phyloP scores from a whole-genome alignment of 2,888 invertebrate genomes.

The Drosophila incognita region DNA sequence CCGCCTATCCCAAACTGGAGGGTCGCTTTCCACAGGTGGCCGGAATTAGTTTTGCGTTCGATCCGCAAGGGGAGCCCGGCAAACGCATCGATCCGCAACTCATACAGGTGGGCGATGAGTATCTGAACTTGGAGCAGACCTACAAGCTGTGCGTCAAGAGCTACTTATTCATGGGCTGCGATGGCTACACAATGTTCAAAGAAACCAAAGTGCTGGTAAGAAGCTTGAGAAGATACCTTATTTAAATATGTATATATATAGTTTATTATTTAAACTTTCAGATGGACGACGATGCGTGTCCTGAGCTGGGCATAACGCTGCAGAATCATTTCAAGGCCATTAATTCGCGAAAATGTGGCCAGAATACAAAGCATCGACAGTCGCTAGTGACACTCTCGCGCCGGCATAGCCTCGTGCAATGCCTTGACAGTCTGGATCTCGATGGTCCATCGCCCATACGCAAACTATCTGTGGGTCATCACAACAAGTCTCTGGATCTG shows the following conservation, averaged over 20 bases:
- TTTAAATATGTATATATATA: neutral
- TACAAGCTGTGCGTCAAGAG: constrained; percentile 93
- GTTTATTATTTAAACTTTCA: constrained; percentile 74
- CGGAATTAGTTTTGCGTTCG: constrained; percentile 91
- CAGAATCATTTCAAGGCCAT: constrained; percentile 96
- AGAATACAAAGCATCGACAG: constrained; percentile 93
- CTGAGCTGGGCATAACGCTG: constrained; percentile 92
- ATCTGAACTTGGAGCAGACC: constrained; percentile 89
- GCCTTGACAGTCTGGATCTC: constrained; percentile 89
- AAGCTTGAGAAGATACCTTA: neutral
- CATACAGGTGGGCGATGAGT: constrained; percentile 94
- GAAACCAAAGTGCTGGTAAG: constrained; percentile 90
- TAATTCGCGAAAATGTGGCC: constrained; percentile 88
- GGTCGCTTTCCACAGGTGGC: constrained; percentile 95
- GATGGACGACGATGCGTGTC: constrained; percentile 94
- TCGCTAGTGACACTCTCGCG: constrained; percentile 93
- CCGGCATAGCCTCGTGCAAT: constrained; percentile 92
- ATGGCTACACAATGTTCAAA: constrained; percentile 93
- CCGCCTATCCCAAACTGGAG: constrained; percentile 93
- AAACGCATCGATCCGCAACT: constrained; percentile 89
- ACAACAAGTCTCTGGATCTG: constrained; percentile 82
- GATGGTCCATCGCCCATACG: constrained; percentile 91
- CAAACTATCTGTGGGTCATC: constrained; percentile 83
- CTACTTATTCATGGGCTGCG: constrained; percentile 92
- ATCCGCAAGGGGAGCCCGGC: constrained; percentile 89